Evolutionary conservation across 2,113 vertebrate species (phyloP).

Genomic region (Tringa solitaria): DNA sequence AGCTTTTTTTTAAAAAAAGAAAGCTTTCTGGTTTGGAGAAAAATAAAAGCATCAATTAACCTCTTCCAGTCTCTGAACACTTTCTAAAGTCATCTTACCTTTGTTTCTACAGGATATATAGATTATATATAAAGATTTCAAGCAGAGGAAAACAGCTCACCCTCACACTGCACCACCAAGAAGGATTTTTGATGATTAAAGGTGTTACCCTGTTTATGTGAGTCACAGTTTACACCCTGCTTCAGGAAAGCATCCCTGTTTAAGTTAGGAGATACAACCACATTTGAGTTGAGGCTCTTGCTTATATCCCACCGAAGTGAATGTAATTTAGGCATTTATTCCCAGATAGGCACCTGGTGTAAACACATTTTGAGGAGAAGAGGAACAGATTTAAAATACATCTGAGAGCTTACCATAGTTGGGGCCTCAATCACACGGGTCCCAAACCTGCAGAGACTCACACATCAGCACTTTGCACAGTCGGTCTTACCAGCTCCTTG

Average conservation of each 20-base stretch:
- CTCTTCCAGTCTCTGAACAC: constrained; percentile 3
- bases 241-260: background rate
- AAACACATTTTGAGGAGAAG: background rate
- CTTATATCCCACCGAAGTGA: background rate
- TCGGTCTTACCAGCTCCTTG: background rate
- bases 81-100: background rate
- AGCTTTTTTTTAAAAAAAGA: background rate
- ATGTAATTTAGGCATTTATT: background rate
- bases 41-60: background rate
- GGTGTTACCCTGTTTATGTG: background rate
- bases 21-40: constrained; percentile 9
- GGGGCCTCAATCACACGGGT: background rate
- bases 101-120: background rate
- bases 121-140: background rate
- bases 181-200: background rate
- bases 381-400: background rate
- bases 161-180: background rate
- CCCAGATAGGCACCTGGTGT: background rate
- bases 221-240: background rate
- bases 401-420: background rate
- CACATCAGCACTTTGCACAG: background rate
- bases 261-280: background rate
- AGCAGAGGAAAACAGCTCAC: background rate
- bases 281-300: background rate
- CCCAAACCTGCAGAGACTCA: background rate